Conservation (phyloP, 2,113 vertebrate genomes). For the Brachirus orientalis region DNA sequence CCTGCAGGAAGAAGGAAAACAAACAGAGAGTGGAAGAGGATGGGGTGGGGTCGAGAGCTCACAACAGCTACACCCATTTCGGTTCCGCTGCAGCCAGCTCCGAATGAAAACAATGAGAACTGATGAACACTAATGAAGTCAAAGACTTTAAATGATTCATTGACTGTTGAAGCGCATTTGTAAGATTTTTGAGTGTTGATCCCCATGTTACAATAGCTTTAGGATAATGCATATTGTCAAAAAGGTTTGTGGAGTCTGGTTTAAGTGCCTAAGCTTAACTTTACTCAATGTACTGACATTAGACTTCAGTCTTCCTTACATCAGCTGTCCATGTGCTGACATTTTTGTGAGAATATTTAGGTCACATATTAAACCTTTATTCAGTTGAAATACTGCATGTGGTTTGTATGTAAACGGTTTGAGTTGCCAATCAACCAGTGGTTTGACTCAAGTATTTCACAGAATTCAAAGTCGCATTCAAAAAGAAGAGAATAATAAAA, state of each 20-base stretch:
- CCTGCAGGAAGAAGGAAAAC: constrained; percentile 84
- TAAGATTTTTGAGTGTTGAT: no score
- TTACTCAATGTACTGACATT: background rate
- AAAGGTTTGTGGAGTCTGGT: no score
- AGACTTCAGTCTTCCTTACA: background rate
- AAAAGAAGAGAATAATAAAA: no score
- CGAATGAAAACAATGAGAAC: constrained; percentile 65
- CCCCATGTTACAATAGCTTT: no score
- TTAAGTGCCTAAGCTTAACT: no score
- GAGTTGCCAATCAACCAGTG: no score
- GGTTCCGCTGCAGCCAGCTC: constrained; percentile 74
- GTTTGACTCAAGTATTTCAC: no score
- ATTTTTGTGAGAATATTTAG: no score
- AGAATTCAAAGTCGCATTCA: no score
- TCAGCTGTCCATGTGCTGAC: background rate
- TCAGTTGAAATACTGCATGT: no score
- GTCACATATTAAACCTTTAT: no score
- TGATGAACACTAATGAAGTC: constrained; percentile 36
- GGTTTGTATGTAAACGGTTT: no score
- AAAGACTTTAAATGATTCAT: constrained; percentile 13
- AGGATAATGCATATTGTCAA: background rate
- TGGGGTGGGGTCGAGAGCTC: constrained; percentile 63
- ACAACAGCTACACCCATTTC: constrained; percentile 74
- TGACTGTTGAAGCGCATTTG: background rate
- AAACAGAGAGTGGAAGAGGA: constrained; percentile 79